Percentiles rank a stretch among this genome's conserved stretches.
These are phyloP conservation scores for Tetheella fluctuosa DNA, from an alignment of 2,888 invertebrate species.

Conservation along the genomic window DNA sequence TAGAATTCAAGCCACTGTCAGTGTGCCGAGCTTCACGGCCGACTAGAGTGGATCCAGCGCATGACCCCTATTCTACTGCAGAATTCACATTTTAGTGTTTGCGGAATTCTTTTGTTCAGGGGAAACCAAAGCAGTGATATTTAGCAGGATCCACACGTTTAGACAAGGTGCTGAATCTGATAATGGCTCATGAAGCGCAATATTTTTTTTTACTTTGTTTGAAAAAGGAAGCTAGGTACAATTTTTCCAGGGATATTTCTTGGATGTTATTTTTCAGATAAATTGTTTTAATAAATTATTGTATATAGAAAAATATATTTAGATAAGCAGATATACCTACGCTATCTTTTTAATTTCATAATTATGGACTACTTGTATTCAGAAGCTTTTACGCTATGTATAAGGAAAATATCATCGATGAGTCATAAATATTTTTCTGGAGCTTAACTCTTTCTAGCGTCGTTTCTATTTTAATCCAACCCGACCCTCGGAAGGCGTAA, in stretches of 20 bases:
- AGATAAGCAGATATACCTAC: no score
- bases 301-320: no score
- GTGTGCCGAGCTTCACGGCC: constrained; percentile 12
- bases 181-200: not conserved
- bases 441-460: constrained; percentile 57
- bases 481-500: constrained; percentile 49
- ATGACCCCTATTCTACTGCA: constrained; percentile 9
- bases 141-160: not conserved
- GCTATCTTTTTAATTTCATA: no score
- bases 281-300: no score
- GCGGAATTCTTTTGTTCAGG: not conserved
- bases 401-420: constrained; percentile 3
- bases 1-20: constrained; percentile 11
- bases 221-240: not conserved
- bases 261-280: not conserved
- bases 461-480: constrained; percentile 54
- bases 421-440: constrained; percentile 40
- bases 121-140: not conserved
- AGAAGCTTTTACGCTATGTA: not conserved
- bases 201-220: not conserved
- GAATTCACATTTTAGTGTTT: constrained; percentile 9
- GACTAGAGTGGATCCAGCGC: constrained; percentile 11
- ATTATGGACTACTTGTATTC: not conserved
- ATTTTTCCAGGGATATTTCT: not conserved
- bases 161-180: not conserved